These are phyloP conservation scores for Polietes domitor DNA, from an alignment of 2,888 invertebrate species.

Conservation along the genomic window DNA sequence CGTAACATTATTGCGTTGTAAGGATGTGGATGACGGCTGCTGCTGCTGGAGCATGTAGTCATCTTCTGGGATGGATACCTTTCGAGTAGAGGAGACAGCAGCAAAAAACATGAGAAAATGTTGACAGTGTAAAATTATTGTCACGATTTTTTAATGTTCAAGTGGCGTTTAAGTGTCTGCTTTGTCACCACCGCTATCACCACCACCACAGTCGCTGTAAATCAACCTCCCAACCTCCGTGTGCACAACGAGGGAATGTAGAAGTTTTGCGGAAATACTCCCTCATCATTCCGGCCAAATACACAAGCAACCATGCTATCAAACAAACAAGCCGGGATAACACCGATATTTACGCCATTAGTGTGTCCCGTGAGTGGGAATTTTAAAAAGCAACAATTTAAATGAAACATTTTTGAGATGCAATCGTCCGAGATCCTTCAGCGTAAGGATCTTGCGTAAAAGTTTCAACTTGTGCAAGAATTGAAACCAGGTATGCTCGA, in stretches of 20 bases:
- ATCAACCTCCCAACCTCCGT: too few species aligned
- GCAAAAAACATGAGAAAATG: constrained; percentile 15
- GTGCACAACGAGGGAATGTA: not conserved
- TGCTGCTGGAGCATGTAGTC: not conserved
- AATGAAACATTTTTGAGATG: too few species aligned
- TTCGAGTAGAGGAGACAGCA: not conserved
- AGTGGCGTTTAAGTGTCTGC: constrained; percentile 66
- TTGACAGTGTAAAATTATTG: constrained; percentile 65
- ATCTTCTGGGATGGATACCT: constrained; percentile 6
- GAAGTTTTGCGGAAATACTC: not conserved
- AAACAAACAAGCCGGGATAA: too few species aligned
- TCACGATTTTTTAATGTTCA: constrained; percentile 68
- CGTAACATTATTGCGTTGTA: not conserved
- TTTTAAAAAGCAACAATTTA: too few species aligned
- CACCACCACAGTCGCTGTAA: constrained; percentile 14
- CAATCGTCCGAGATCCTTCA: too few species aligned
- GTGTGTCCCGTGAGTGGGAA: too few species aligned
- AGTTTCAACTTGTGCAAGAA: too few species aligned
- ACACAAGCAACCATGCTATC: not conserved
- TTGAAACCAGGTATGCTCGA: too few species aligned
- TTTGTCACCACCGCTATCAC: constrained; percentile 44
- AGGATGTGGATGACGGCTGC: constrained; percentile 8
- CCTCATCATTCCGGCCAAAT: not conserved
- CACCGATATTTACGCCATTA: too few species aligned
- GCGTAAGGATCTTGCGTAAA: too few species aligned